Evolutionary conservation across 2,888 invertebrate genomes (phyloP).

Genomic region (Drosophila longiperda): DNA sequence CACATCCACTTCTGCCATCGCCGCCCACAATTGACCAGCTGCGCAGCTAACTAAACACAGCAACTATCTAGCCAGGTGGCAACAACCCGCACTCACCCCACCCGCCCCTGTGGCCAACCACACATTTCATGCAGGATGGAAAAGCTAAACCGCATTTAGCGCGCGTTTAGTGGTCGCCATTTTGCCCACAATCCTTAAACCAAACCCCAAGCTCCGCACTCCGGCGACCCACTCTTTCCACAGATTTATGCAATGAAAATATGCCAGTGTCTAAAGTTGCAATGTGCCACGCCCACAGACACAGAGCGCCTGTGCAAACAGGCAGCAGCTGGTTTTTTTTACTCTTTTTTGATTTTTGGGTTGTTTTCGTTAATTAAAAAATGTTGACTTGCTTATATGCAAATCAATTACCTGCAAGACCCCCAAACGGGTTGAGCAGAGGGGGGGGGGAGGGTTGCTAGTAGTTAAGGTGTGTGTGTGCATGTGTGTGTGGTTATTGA

Average conservation of each 20-base stretch:
- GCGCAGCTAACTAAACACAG: conserved; percentile 60
- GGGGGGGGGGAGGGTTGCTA: no score
- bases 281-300: conserved; percentile 40
- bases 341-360: conserved; percentile 27
- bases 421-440: not conserved
- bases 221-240: not conserved
- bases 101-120: conserved; percentile 35
- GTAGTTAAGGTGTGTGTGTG: not conserved
- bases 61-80: conserved; percentile 35
- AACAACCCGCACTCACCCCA: conserved; percentile 18
- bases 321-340: conserved; percentile 21
- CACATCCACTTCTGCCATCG: not conserved
- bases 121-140: conserved; percentile 74
- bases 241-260: conserved; percentile 70
- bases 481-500: conserved; percentile 9
- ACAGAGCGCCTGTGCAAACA: conserved; percentile 26
- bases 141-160: conserved; percentile 78
- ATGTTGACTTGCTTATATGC: conserved; percentile 68
- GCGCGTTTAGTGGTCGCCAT: conserved; percentile 76
- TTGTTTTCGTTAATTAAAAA: conserved; percentile 72
- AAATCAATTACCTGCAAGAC: conserved; percentile 69
- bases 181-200: conserved; percentile 29
- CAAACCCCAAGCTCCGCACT: not conserved
- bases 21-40: conserved; percentile 56
- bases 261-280: conserved; percentile 69